Conservation (phyloP, 2,888 invertebrate species). For the Trilocha varians region DNA sequence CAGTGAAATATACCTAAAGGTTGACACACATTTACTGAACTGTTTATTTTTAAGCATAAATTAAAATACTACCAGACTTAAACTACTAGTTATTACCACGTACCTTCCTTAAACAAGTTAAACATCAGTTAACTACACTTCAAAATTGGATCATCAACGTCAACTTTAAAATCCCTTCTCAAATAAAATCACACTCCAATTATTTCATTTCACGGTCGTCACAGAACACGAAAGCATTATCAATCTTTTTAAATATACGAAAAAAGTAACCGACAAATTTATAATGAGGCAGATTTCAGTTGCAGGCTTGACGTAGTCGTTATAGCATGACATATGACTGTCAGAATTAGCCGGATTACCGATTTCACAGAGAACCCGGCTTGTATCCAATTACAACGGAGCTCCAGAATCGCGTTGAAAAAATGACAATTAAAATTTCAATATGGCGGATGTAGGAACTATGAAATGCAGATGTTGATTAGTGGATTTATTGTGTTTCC, state of each 20-base stretch:
- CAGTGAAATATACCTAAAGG: too few relatives aligned
- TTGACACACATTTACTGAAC: too few relatives aligned
- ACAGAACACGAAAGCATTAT: conserved; percentile 31
- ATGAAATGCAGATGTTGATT: conserved; percentile 26
- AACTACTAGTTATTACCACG: too few relatives aligned
- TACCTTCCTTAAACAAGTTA: too few relatives aligned
- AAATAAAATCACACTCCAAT: conserved; percentile 25
- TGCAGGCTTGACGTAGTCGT: conserved; percentile 32
- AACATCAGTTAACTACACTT: background rate
- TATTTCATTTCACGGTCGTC: conserved; percentile 50
- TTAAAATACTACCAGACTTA: too few relatives aligned
- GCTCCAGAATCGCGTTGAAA: conserved; percentile 42
- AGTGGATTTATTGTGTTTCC: background rate
- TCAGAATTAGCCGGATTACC: conserved; percentile 73
- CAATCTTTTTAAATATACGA: conserved; percentile 17
- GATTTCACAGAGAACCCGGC: conserved; percentile 64
- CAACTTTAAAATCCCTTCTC: conserved; percentile 15
- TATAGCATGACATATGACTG: conserved; percentile 69
- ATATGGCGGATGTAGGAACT: conserved; percentile 27
- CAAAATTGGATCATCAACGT: conserved; percentile 9
- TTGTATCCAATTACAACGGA: conserved; percentile 67
- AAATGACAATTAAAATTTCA: too few relatives aligned
- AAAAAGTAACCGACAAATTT: background rate
- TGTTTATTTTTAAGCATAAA: too few relatives aligned
- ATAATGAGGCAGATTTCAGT: conserved; percentile 2